Conservation (phyloP, 2,888 invertebrate genomes). For the Oligia latruncula region DNA sequence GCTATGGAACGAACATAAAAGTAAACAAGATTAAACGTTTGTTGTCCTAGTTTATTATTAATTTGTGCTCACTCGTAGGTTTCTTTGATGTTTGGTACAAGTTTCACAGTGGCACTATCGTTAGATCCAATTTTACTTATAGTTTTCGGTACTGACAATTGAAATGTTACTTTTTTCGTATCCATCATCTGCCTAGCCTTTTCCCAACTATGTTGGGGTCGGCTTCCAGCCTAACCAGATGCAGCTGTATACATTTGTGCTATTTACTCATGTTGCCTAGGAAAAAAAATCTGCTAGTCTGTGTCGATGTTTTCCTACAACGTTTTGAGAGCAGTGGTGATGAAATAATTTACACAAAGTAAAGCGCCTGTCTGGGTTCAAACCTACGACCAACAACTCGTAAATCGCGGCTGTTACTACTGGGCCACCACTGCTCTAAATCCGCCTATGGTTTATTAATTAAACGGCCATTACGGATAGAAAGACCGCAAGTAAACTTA, state of each 20-base stretch:
- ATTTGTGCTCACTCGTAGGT: slow-evolving; percentile 17
- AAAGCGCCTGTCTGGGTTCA: not conserved
- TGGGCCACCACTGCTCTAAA: not conserved
- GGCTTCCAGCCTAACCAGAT: too few relatives aligned
- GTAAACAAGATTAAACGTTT: slow-evolving; percentile 54
- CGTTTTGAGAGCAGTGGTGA: not conserved
- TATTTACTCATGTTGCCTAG: not conserved
- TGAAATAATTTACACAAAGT: not conserved
- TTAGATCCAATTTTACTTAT: not conserved
- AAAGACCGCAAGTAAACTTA: slow-evolving; percentile 46
- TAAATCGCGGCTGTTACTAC: not conserved
- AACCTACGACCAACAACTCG: not conserved
- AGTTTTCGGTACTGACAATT: not conserved
- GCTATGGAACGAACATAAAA: slow-evolving; percentile 18
- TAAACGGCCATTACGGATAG: slow-evolving; percentile 13
- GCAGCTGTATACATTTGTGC: not conserved
- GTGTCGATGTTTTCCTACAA: not conserved
- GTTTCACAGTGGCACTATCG: not conserved
- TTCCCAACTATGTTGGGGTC: too few relatives aligned
- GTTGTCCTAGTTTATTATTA: slow-evolving; percentile 34
- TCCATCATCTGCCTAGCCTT: not conserved
- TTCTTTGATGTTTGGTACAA: slow-evolving; percentile 28
- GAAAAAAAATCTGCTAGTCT: not conserved
- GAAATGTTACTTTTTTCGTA: not conserved
- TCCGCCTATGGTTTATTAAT: slow-evolving; percentile 19